Base-by-base conservation (phyloP, 2,113 vertebrate genomes). In the Benitochromis conjunctus region DNA sequence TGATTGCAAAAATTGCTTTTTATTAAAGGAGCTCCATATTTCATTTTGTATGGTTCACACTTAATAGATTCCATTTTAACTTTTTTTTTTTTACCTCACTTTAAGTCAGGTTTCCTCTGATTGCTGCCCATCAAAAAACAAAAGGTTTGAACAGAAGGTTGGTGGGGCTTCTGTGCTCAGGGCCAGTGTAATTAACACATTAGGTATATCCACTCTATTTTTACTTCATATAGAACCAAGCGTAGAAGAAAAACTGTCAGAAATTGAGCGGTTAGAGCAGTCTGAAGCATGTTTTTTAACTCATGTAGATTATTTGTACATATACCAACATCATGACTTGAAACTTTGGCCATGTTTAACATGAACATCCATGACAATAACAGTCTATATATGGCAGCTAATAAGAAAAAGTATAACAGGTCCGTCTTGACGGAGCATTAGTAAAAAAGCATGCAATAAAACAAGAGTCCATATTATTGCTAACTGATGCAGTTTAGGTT, bases 1-100 rank as follows among this genome's bases (percentile, higher is more conserved):
- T 3, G 34, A 82, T 6, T 26, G 11, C 62, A 55, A 51, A 76
- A 53, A 76, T n/a, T 4, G 0, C 1, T 34, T 19, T 53, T 53
- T n/a, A 53, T 34, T 51, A 76, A 53, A 31, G 43, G 43, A 0
- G 16, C 16, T 48, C 46, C 16, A 76, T 51, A 9, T 76, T 76
- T 12, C 29, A 19, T 1, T 76, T 51, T 1, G 4, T n/a, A 53
- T n/a, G 18, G 53, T 34, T 53, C 18, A 34, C 46, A 76, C 8
- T n/a, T 12, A 76, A 11, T 51, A 53, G 11, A 53, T 51, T 6
- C 26, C 5, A 9, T n/a, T 51, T 31, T 51, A 3, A 24, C 1
- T 12, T 48, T 71, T 69, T 48, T 71, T 69, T 69, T 71, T 31
- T 0, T 19, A 76, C 1, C 69, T 74, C 24, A 0, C 24, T 8